Evolutionary conservation across 35 echinoderm and acorn worm species (phyloP), one percentile per base, ranked within the genome.

Genomic region (Heliocidaris tuberculata): DNA sequence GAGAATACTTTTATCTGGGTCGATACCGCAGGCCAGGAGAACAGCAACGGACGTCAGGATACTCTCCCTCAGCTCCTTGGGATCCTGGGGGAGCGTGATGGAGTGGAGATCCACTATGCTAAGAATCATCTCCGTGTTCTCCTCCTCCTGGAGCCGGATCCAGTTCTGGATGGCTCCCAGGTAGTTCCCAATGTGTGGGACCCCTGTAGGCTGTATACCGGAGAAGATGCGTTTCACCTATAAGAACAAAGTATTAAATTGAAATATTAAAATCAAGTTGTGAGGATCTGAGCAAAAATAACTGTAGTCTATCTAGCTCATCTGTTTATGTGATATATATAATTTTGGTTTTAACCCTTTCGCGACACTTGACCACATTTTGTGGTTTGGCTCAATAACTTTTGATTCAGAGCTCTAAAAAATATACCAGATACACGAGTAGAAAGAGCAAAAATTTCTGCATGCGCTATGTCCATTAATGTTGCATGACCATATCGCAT

Each of bases 141-240:
- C 15, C 88, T 99, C 52, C 24, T 94, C 95, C 61, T 99, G 98
- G 59, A 99, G 78, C 2, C 97, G 70, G n/a, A 97, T 96, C 98
- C 98, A 99, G 78, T 95, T 96, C 85, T 96, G 94, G 24, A 99
- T 96, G 7, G 98, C 97, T 92, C 98, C 98, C 27, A 99, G 93
- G 92, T 97, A 97, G 87, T 99, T 99, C 12, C 98, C 98, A 0
- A 99, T 95, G 52, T 99, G 98, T n/a, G 97, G 97, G 21, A 97
- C 92, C n/a, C 98, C 98, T 1, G 98, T 99, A 31, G 98, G 98
- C 85, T 99, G 98, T 21, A 99, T 99, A 21, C 96, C 98, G 60
- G 98, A 99, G 65, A 99, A 97, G 59, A 99, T 96, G 1, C 95
- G 86, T 88, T 60, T 97, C 9, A 56, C 49, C 87, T 89, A 31